phyloP scores from a whole-genome alignment of 1,140 invertebrate genomes.

The Magallana gigas region DNA sequence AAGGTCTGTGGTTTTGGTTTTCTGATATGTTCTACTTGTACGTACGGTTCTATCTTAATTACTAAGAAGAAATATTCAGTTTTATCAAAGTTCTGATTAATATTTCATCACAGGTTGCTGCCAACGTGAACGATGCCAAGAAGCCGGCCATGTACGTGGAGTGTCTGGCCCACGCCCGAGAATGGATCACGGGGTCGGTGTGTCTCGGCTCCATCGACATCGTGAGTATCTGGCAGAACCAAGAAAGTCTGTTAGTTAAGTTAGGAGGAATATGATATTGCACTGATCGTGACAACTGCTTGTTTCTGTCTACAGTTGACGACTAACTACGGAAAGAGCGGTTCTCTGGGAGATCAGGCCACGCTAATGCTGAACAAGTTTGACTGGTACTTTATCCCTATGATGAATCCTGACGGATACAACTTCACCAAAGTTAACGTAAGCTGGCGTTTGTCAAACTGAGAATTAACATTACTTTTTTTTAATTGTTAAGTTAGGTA shows the following conservation, averaged over 20 bases:
- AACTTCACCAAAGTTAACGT: constrained; percentile 79
- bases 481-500: no score
- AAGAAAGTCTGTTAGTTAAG: not conserved
- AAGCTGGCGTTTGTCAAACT: not conserved
- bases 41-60: no score
- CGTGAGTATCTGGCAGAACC: not conserved
- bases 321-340: constrained; percentile 29
- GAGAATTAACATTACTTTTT: no score
- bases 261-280: not conserved
- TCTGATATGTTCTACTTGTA: no score
- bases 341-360: constrained; percentile 20
- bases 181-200: constrained; percentile 42
- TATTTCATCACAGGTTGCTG: constrained; percentile 3
- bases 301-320: not conserved
- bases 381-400: constrained; percentile 84
- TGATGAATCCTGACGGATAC: constrained; percentile 87
- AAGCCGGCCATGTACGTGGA: constrained; percentile 49
- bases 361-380: constrained; percentile 69
- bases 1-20: not conserved
- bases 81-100: no score
- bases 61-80: no score
- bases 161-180: constrained; percentile 42
- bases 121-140: constrained; percentile 12
- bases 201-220: constrained; percentile 30
- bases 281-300: not conserved